A percentile compares a stretch with the other conserved stretches of the same genome.
Conservation (phyloP, 2,113 vertebrate species). For the Psittacara wagleri region DNA sequence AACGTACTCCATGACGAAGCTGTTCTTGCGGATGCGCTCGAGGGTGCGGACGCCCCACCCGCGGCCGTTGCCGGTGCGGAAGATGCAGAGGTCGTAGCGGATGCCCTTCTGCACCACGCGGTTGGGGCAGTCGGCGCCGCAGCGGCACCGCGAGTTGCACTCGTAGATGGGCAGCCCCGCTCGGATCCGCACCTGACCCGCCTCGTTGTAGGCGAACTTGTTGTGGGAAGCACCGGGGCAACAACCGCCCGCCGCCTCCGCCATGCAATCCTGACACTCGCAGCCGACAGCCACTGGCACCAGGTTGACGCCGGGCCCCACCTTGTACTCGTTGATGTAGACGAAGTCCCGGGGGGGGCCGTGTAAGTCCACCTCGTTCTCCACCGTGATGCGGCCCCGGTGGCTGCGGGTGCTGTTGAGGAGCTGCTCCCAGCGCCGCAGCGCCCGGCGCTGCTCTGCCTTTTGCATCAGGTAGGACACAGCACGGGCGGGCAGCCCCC, state of each 20-base stretch:
- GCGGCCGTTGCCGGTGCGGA: constrained; percentile 85
- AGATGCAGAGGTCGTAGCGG: constrained; percentile 90
- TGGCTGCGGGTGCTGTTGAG: constrained; percentile 84
- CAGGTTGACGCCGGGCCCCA: constrained; percentile 81
- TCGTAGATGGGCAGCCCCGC: constrained; percentile 90
- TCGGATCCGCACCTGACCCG: constrained; percentile 82
- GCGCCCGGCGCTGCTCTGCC: constrained; percentile 77
- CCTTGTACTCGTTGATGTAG: constrained; percentile 88
- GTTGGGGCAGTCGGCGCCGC: constrained; percentile 85
- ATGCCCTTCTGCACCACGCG: constrained; percentile 91
- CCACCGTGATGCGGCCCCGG: constrained; percentile 82
- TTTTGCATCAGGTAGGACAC: constrained; percentile 78
- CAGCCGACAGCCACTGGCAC: constrained; percentile 83
- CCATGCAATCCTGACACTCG: constrained; percentile 83
- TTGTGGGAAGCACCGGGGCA: constrained; percentile 84
- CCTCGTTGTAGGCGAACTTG: constrained; percentile 85
- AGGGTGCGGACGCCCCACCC: constrained; percentile 91
- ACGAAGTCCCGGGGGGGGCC: constrained; percentile 85
- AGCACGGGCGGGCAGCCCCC: constrained; percentile 74
- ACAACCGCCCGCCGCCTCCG: constrained; percentile 78
- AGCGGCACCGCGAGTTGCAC: constrained; percentile 87
- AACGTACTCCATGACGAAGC: constrained; percentile 92
- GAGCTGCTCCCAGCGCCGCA: constrained; percentile 80
- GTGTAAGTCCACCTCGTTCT: constrained; percentile 89
- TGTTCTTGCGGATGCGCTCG: constrained; percentile 88